phyloP scores from a whole-genome alignment of 2,113 vertebrate species.

The Electrona antarctica region DNA sequence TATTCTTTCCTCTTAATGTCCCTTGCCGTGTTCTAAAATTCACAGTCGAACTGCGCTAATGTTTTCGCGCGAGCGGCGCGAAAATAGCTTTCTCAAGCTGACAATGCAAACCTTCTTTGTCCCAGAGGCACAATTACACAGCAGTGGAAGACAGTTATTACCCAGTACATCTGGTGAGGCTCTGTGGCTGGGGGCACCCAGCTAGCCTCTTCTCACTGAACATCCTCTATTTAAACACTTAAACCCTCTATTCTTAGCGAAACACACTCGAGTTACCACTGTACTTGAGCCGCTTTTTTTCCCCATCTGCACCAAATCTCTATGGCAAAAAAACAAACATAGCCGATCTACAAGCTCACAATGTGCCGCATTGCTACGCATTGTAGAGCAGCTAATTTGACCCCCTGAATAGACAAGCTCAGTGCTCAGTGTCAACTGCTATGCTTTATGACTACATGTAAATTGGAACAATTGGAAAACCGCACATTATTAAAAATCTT shows the following conservation, averaged over 20 bases:
- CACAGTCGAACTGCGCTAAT: constrained; percentile 39
- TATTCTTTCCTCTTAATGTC: constrained; percentile 61
- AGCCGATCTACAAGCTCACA: too few relatives aligned
- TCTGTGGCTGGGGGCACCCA: constrained; percentile 30
- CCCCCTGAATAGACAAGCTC: too few relatives aligned
- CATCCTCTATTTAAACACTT: constrained; percentile 11
- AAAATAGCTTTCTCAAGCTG: constrained; percentile 59
- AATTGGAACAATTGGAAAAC: background rate
- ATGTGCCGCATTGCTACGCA: too few relatives aligned
- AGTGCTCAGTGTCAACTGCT: too few relatives aligned
- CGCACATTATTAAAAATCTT: background rate
- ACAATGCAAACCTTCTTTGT: constrained; percentile 49
- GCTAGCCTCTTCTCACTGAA: constrained; percentile 7
- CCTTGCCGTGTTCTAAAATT: constrained; percentile 48
- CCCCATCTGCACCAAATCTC: too few relatives aligned
- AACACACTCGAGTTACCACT: too few relatives aligned
- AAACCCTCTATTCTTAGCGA: too few relatives aligned
- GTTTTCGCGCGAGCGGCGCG: constrained; percentile 44
- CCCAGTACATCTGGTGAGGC: constrained; percentile 56
- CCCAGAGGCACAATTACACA: constrained; percentile 57
- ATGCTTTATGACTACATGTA: constrained; percentile 5
- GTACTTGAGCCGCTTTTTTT: too few relatives aligned
- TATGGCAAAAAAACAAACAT: too few relatives aligned
- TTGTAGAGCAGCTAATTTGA: too few relatives aligned
- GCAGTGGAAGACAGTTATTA: constrained; percentile 62